Evolutionary conservation across 2,888 invertebrate genomes (phyloP).

Genomic region (Thera britannica): DNA sequence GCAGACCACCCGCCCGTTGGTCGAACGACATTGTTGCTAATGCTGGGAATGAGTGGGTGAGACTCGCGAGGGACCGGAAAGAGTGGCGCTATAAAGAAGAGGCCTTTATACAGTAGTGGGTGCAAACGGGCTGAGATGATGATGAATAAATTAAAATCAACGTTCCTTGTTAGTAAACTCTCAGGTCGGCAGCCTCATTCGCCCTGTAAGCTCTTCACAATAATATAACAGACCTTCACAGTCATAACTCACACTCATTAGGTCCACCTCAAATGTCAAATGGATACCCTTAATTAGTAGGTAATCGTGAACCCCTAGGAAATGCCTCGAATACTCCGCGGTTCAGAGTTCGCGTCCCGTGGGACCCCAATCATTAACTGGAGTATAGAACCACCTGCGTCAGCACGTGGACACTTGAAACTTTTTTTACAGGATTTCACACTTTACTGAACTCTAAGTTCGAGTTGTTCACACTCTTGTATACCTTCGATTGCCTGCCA

Average conservation of each 20-base stretch:
- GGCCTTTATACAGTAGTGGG: too few species aligned
- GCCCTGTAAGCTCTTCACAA: not conserved
- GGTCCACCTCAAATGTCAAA: conserved; percentile 50
- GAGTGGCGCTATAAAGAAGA: too few species aligned
- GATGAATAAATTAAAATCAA: too few species aligned
- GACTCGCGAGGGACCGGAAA: too few species aligned
- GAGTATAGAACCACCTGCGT: conserved; percentile 50
- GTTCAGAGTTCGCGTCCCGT: conserved; percentile 71
- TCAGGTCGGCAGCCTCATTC: too few species aligned
- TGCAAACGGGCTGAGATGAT: too few species aligned
- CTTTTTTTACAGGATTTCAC: conserved; percentile 71
- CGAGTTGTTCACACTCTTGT: conserved; percentile 56
- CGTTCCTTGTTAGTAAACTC: too few species aligned
- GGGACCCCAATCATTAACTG: conserved; percentile 61
- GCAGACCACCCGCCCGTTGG: too few species aligned
- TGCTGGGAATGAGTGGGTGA: too few species aligned
- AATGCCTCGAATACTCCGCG: conserved; percentile 55
- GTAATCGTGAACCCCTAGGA: conserved; percentile 47
- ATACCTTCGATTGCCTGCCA: not conserved
- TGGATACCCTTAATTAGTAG: conserved; percentile 43
- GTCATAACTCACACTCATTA: conserved; percentile 44
- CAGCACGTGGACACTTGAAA: conserved; percentile 65
- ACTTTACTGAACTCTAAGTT: conserved; percentile 61
- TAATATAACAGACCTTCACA: not conserved
- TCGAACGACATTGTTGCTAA: too few species aligned